Evolutionary conservation across 2,797 vertebrate genomes (phyloP).

Genomic region (Sebastiscus albofasciatus): DNA sequence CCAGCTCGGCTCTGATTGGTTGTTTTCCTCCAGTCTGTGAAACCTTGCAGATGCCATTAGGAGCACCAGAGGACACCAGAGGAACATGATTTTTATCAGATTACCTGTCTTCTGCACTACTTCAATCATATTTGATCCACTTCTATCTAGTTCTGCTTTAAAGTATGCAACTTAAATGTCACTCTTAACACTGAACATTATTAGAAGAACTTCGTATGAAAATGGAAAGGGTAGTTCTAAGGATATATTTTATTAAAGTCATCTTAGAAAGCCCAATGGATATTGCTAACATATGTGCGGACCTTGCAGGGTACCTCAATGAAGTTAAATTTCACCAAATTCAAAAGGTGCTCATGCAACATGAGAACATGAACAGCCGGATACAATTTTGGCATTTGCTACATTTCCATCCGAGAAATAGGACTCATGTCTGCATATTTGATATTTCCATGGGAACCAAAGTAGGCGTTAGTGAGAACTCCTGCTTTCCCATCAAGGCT

Average conservation of each 20-base stretch:
- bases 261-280: neutral
- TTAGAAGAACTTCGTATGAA: neutral
- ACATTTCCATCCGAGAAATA: neutral
- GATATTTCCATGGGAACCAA: neutral
- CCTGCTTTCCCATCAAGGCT: constrained; percentile 10
- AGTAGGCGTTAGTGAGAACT: constrained; percentile 14
- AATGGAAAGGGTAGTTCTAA: neutral
- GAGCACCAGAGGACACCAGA: no score
- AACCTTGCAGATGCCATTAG: no score
- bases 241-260: neutral
- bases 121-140: no score
- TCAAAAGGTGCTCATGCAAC: neutral
- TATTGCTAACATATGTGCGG: neutral
- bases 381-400: constrained; percentile 4
- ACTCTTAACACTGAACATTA: neutral
- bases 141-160: neutral
- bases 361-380: neutral
- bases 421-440: neutral
- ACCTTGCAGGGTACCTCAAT: neutral
- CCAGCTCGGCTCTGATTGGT: no score
- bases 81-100: no score
- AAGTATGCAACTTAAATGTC: neutral
- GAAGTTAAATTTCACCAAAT: neutral
- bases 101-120: no score
- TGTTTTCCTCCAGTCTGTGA: no score